Evolutionary conservation across 2,113 vertebrate genomes (phyloP).

Genomic region (Melanocharis versteri): DNA sequence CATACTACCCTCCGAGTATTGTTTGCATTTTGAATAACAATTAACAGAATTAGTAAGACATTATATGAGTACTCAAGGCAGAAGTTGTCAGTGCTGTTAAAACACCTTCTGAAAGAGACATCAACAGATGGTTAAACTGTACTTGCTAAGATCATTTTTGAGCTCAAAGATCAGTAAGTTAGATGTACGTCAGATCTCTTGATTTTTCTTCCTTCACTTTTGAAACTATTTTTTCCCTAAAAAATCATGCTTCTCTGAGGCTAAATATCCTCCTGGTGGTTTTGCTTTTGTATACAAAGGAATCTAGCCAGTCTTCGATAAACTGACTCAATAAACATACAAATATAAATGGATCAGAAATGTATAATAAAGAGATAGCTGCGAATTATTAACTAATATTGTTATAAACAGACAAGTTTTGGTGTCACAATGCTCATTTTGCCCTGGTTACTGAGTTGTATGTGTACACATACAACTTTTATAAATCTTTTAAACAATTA

Average conservation of each 20-base stretch:
- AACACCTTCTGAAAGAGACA: background rate
- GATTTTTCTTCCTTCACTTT: background rate
- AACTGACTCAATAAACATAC: background rate
- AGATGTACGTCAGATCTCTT: background rate
- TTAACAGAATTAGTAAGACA: conserved; percentile 37
- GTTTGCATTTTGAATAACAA: conserved; percentile 38
- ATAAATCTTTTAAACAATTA: background rate
- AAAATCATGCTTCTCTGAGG: background rate
- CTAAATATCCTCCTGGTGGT: background rate
- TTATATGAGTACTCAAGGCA: background rate
- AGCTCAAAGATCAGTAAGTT: conserved; percentile 18
- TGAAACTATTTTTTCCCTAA: background rate
- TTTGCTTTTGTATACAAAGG: background rate
- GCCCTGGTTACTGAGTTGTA: background rate
- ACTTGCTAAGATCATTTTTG: background rate
- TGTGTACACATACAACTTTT: background rate
- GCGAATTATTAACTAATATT: conserved; percentile 3
- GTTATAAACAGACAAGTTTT: background rate
- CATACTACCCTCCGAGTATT: background rate
- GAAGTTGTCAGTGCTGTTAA: background rate
- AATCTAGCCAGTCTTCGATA: background rate
- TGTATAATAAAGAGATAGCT: background rate
- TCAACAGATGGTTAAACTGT: background rate
- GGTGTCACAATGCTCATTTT: background rate
- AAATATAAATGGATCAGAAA: background rate